A percentile compares a stretch with the other conserved stretches of the same genome.
phyloP scores from a whole-genome alignment of 37 sponge, comb jelly and placozoan genomes.

The Spongilla lacustris region DNA sequence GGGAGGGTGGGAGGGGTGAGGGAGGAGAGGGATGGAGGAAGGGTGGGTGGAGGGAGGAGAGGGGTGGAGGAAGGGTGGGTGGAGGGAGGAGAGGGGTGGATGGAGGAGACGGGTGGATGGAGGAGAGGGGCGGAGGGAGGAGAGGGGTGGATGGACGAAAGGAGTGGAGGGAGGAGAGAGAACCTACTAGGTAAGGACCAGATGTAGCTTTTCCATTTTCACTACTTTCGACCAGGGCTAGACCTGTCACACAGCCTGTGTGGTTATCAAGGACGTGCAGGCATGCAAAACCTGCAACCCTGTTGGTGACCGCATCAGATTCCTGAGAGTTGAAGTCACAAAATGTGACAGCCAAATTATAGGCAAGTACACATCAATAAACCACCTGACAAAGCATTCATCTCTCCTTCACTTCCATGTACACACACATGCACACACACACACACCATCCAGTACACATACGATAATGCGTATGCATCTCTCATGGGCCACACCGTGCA shows the following conservation, averaged over 20 bases:
- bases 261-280: constrained; percentile 51
- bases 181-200: not conserved
- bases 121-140: too few relatives aligned
- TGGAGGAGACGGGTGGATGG: too few relatives aligned
- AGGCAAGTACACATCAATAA: too few relatives aligned
- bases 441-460: not conserved
- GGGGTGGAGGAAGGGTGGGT: too few relatives aligned
- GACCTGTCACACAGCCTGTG: constrained; percentile 51
- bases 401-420: not conserved
- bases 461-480: too few relatives aligned
- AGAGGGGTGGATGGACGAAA: too few relatives aligned
- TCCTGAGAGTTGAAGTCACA: not conserved
- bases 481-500: too few relatives aligned
- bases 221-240: constrained; percentile 51
- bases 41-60: not conserved
- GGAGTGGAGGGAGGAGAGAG: too few relatives aligned
- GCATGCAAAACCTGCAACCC: constrained; percentile 78
- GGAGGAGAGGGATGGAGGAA: too few relatives aligned
- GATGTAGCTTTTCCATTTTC: constrained; percentile 11
- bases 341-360: not conserved
- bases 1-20: too few relatives aligned
- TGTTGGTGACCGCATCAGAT: constrained; percentile 55
- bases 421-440: not conserved
- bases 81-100: too few relatives aligned
- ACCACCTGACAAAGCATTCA: not conserved